Conservation (phyloP, 2,113 vertebrate species). For the Anolis carolinensis region DNA sequence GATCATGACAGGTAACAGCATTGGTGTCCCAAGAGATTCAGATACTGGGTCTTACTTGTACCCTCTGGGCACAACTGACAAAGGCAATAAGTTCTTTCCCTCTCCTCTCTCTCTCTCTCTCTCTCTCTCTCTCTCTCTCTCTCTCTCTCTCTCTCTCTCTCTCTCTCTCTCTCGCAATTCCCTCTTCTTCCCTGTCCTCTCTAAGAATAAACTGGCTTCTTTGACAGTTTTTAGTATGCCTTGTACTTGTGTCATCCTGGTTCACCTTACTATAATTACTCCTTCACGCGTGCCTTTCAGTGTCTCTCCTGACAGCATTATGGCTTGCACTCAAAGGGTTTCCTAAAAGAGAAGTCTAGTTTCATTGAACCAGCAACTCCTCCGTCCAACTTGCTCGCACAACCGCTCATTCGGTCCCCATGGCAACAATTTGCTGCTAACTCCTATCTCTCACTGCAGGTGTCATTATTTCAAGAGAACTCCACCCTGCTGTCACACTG, state of each 20-base stretch:
- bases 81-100: not conserved
- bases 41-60: not conserved
- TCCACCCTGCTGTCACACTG: not conserved
- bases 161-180: not conserved
- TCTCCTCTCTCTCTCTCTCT: no score
- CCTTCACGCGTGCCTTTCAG: not conserved
- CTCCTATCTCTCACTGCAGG: slow-evolving; percentile 20
- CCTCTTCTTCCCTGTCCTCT: not conserved
- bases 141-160: not conserved
- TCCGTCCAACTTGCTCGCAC: not conserved
- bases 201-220: not conserved
- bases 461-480: slow-evolving; percentile 40
- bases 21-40: not conserved
- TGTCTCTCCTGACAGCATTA: not conserved
- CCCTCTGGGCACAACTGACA: not conserved
- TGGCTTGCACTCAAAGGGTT: not conserved
- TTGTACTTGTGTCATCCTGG: not conserved
- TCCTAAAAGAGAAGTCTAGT: not conserved
- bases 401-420: not conserved
- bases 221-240: not conserved
- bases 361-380: not conserved
- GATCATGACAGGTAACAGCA: not conserved
- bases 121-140: not conserved
- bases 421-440: slow-evolving; percentile 28
- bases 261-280: not conserved